Evolutionary conservation across 92 coral and sea anemone genomes (phyloP).

Genomic region (Metridium senile): DNA sequence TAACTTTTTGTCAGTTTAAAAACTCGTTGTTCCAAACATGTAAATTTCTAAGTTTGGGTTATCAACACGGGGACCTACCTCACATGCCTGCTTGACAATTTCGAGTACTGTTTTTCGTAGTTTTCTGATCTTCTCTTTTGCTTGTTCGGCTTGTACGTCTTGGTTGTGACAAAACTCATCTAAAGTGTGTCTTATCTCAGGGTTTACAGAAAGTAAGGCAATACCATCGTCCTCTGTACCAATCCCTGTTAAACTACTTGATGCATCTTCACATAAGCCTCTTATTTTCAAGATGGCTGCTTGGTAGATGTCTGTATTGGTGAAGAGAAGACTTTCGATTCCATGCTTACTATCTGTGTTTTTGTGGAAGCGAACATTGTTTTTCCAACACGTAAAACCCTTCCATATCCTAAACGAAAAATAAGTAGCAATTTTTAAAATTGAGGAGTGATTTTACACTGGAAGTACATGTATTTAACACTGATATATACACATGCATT

Average conservation of each 20-base stretch:
- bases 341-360: slow-evolving; percentile 72
- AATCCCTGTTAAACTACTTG: slow-evolving; percentile 84
- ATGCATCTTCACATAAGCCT: slow-evolving; percentile 83
- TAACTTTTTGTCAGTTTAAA: no score
- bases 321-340: slow-evolving; percentile 57
- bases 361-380: slow-evolving; percentile 72
- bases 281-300: slow-evolving; percentile 70
- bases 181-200: slow-evolving; percentile 57
- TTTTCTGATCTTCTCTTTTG: slow-evolving; percentile 55
- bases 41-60: no score
- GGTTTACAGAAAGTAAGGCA: slow-evolving; percentile 52
- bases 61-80: slow-evolving; percentile 75
- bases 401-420: slow-evolving; percentile 78
- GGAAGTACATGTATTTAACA: no score
- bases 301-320: slow-evolving; percentile 63
- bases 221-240: slow-evolving; percentile 69
- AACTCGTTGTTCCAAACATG: no score
- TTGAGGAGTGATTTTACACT: background rate
- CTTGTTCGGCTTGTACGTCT: slow-evolving; percentile 55
- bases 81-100: slow-evolving; percentile 83
- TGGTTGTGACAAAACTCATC: slow-evolving; percentile 66
- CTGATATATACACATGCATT: no score
- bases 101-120: slow-evolving; percentile 64
- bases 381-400: slow-evolving; percentile 91
- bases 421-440: background rate